A percentile compares a stretch with the other conserved stretches of the same genome.
phyloP scores from a whole-genome alignment of 2,888 invertebrate species.

The Habroteleia sp. region DNA sequence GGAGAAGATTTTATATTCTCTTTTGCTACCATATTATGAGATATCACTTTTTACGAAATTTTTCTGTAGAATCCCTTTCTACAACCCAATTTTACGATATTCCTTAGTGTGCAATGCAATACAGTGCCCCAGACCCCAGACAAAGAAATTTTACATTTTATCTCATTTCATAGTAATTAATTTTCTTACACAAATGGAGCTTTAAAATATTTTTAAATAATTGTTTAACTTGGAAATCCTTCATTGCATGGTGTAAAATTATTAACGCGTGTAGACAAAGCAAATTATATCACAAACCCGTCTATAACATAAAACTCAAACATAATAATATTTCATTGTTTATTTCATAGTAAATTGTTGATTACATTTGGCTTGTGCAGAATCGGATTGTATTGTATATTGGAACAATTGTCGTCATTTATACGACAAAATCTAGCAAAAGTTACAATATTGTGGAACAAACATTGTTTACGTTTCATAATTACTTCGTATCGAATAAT shows the following conservation, averaged over 20 bases:
- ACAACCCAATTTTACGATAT: too few relatives aligned
- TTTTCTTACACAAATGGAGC: too few relatives aligned
- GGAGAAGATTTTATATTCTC: too few relatives aligned
- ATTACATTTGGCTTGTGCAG: slow-evolving; percentile 6
- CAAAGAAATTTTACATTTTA: too few relatives aligned
- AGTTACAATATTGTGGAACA: slow-evolving; percentile 12
- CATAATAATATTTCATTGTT: slow-evolving; percentile 31
- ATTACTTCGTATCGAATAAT: slow-evolving; percentile 11
- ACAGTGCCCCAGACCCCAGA: too few relatives aligned
- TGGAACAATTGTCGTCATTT: slow-evolving; percentile 27
- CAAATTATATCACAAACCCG: slow-evolving; percentile 7
- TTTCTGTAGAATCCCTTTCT: too few relatives aligned
- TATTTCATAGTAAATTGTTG: slow-evolving; percentile 24
- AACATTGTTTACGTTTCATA: slow-evolving; percentile 22
- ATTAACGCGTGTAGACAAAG: slow-evolving; percentile 2
- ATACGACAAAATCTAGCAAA: slow-evolving; percentile 22
- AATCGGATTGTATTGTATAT: slow-evolving; percentile 25
- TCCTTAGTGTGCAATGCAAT: too few relatives aligned
- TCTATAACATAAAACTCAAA: slow-evolving; percentile 17
- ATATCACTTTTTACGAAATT: too few relatives aligned
- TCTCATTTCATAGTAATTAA: too few relatives aligned
- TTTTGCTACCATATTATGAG: too few relatives aligned
- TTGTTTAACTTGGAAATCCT: not conserved
- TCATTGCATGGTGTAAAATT: not conserved
- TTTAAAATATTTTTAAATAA: too few relatives aligned